Evolutionary conservation across 2,888 invertebrate genomes (phyloP).

Genomic region (Adineta ricciae): DNA sequence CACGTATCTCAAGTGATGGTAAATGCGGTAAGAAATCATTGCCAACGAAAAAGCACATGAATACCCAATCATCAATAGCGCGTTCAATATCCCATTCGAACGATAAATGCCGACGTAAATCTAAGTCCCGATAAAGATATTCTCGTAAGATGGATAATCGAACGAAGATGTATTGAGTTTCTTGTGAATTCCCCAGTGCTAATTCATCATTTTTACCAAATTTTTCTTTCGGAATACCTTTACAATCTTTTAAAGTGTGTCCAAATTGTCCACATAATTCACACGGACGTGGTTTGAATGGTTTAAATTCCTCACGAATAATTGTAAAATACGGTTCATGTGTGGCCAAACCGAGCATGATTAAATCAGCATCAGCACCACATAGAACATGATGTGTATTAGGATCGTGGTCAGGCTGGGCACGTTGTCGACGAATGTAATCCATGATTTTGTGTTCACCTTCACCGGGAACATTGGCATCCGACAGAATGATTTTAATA

Average conservation of each 20-base stretch:
- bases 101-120: conserved; percentile 74
- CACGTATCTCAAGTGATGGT: conserved; percentile 86
- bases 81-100: conserved; percentile 87
- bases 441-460: conserved; percentile 99
- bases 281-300: conserved; percentile 86
- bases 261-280: conserved; percentile 75
- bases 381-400: conserved; percentile 94
- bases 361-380: conserved; percentile 67
- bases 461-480: conserved; percentile 78
- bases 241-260: conserved; percentile 86
- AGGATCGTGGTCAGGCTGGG: conserved; percentile 86
- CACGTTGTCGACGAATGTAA: conserved; percentile 84
- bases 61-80: conserved; percentile 89
- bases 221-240: conserved; percentile 61
- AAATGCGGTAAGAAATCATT: conserved; percentile 96
- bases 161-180: conserved; percentile 75
- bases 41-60: conserved; percentile 98
- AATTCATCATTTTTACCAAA: conserved; percentile 56
- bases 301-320: conserved; percentile 93
- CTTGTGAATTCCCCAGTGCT: conserved; percentile 53
- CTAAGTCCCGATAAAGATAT: conserved; percentile 76
- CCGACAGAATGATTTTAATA: conserved; percentile 83
- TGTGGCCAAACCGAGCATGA: conserved; percentile 69
- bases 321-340: conserved; percentile 98
- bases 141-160: conserved; percentile 82